Percentiles rank a stretch among this genome's conserved stretches.
These are phyloP conservation scores for Liposcelis brunnea DNA, from an alignment of 2,888 invertebrate genomes.

Conservation along the genomic window DNA sequence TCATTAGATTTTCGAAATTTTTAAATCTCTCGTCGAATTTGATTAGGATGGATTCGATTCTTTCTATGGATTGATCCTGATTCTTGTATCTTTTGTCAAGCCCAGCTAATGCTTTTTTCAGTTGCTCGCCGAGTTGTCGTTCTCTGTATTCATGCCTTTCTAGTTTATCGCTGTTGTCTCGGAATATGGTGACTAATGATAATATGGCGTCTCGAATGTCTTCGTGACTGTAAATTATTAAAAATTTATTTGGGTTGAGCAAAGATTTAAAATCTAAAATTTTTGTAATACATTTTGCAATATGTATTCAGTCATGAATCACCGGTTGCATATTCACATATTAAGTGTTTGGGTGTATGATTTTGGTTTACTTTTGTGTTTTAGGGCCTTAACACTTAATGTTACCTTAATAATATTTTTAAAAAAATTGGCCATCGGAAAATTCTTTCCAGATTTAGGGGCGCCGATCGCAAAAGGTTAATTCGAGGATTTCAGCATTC, in stretches of 20 bases:
- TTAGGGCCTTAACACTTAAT: too few relatives aligned
- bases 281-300: too few relatives aligned
- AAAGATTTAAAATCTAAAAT: too few relatives aligned
- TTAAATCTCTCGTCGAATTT: slow-evolving; percentile 57
- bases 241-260: slow-evolving; percentile 1
- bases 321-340: too few relatives aligned
- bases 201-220: slow-evolving; percentile 63
- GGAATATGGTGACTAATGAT: slow-evolving; percentile 62
- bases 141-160: slow-evolving; percentile 73
- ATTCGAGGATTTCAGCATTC: too few relatives aligned
- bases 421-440: too few relatives aligned
- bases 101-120: slow-evolving; percentile 52
- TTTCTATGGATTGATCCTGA: slow-evolving; percentile 34
- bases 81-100: slow-evolving; percentile 56
- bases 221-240: slow-evolving; percentile 34
- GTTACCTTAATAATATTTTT: too few relatives aligned
- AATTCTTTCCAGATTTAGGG: too few relatives aligned
- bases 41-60: slow-evolving; percentile 44
- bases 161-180: slow-evolving; percentile 61
- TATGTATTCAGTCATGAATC: too few relatives aligned
- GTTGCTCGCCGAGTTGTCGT: slow-evolving; percentile 55
- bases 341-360: too few relatives aligned
- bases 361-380: too few relatives aligned
- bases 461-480: too few relatives aligned
- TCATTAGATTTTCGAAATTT: slow-evolving; percentile 56